A percentile compares a stretch with the other conserved stretches of the same genome.
phyloP scores from a whole-genome alignment of 2,888 invertebrate species.

The Orchesellides sinensis region DNA sequence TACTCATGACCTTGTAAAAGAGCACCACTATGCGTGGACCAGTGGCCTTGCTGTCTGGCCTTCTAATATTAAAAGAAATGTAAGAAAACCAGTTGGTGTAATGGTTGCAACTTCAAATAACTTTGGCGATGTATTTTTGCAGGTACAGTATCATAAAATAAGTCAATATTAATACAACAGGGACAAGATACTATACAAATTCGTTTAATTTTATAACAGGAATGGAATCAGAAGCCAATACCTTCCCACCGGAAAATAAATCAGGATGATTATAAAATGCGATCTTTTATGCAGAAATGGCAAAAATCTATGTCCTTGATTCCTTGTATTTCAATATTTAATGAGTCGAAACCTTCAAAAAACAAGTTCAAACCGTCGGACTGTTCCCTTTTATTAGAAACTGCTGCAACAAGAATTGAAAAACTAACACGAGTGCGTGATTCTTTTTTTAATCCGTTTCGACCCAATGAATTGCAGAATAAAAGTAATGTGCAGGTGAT shows the following conservation, averaged over 20 bases:
- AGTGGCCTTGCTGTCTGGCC: constrained; percentile 65
- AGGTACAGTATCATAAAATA: constrained; percentile 60
- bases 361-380: constrained; percentile 33
- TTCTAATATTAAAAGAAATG: not conserved
- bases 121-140: constrained; percentile 73
- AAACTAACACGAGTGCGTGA: constrained; percentile 38
- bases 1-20: constrained; percentile 39
- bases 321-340: not conserved
- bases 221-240: constrained; percentile 67
- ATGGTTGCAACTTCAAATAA: constrained; percentile 62
- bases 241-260: constrained; percentile 15
- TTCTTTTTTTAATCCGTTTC: constrained; percentile 46
- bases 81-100: constrained; percentile 46
- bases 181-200: not conserved
- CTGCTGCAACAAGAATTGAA: constrained; percentile 28
- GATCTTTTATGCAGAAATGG: constrained; percentile 57
- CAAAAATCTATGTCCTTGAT: constrained; percentile 48
- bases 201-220: constrained; percentile 53
- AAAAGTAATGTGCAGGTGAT: not conserved
- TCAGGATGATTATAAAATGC: constrained; percentile 26
- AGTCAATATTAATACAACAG: not conserved
- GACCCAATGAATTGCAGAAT: constrained; percentile 18
- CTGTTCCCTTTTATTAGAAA: constrained; percentile 60
- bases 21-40: constrained; percentile 71
- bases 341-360: constrained; percentile 1